Evolutionary conservation across 2,888 invertebrate genomes (phyloP).

Genomic region (Synergus japonicus): DNA sequence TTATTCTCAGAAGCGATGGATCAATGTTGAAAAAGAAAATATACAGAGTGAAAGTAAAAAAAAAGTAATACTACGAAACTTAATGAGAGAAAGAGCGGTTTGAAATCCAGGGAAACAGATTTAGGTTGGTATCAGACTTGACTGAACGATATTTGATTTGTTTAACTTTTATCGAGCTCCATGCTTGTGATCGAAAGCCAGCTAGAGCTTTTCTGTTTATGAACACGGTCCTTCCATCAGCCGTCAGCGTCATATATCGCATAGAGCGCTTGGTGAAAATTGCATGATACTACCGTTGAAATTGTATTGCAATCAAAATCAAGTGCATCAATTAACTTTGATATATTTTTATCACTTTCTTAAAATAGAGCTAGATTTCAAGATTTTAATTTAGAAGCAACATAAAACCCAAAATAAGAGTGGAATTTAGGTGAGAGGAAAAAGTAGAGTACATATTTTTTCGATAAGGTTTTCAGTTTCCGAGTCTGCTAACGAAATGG

Average conservation of each 20-base stretch:
- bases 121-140: background rate
- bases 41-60: background rate
- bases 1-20: background rate
- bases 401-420: background rate
- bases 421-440: background rate
- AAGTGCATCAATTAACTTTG: background rate
- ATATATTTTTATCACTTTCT: no score
- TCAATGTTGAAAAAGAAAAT: background rate
- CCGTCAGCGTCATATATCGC: conserved; percentile 19
- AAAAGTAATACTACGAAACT: background rate
- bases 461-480: conserved; percentile 1
- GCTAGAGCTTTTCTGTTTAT: conserved; percentile 50
- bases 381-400: no score
- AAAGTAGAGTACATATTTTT: background rate
- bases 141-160: conserved; percentile 23
- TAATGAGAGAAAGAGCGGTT: background rate
- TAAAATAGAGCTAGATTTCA: background rate
- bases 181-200: conserved; percentile 11
- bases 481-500: background rate
- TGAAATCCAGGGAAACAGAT: background rate
- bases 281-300: background rate
- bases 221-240: conserved; percentile 59
- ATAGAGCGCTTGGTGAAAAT: background rate
- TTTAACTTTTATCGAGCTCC: conserved; percentile 16
- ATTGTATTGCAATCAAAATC: background rate